Evolutionary conservation across 2,113 vertebrate genomes (phyloP).

Genomic region (Cathartes aura): DNA sequence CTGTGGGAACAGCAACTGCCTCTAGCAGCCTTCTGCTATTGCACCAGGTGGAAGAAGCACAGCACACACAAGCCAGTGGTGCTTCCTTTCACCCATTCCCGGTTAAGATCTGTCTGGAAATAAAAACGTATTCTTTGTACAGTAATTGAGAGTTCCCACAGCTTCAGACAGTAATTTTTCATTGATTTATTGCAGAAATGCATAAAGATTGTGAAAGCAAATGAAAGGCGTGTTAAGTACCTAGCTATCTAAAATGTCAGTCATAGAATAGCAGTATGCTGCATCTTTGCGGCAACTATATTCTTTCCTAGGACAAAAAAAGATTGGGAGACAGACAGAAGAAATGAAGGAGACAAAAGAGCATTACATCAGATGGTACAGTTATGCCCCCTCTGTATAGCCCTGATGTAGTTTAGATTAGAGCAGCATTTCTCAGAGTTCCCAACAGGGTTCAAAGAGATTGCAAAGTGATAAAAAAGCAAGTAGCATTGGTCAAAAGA

Average conservation of each 20-base stretch:
- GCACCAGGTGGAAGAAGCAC: not conserved
- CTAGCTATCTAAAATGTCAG: not conserved
- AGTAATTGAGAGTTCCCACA: not conserved
- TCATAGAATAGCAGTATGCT: not conserved
- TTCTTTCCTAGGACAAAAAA: not conserved
- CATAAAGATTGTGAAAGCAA: not conserved
- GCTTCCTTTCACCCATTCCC: not conserved
- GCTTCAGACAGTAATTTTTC: not conserved
- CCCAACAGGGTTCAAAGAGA: not conserved
- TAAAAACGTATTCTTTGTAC: rapidly evolving
- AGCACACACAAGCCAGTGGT: not conserved
- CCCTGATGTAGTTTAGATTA: not conserved
- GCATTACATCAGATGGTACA: not conserved
- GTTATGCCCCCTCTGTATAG: rapidly evolving
- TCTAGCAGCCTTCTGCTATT: not conserved
- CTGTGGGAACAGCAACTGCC: slow-evolving; percentile 29
- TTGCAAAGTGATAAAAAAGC: not conserved
- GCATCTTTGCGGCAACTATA: not conserved
- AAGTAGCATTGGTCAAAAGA: not conserved
- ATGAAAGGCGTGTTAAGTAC: not conserved
- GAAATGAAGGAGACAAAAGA: not conserved
- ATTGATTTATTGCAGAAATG: not conserved
- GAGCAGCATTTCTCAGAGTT: not conserved
- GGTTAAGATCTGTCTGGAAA: not conserved
- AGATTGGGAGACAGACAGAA: not conserved